phyloP scores from a whole-genome alignment of 2,888 invertebrate species.

The Mesopsocus fuscifrons region DNA sequence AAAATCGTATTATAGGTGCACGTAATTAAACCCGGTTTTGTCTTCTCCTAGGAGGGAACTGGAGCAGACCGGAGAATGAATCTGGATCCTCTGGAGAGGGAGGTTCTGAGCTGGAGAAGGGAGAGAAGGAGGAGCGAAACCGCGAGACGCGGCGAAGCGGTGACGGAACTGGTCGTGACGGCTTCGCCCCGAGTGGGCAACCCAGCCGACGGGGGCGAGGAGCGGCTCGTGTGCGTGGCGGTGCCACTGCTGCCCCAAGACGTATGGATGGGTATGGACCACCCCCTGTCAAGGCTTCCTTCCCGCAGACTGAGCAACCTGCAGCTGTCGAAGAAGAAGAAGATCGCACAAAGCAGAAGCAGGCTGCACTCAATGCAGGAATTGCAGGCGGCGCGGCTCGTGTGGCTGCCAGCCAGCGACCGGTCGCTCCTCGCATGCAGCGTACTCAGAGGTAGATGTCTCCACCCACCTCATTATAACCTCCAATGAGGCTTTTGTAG shows the following conservation, averaged over 20 bases:
- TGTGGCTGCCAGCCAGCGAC: constrained; percentile 15
- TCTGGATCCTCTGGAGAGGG: constrained; percentile 13
- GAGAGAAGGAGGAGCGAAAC: constrained; percentile 38
- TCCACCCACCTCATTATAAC: too few relatives aligned
- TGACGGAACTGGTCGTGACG: constrained; percentile 27
- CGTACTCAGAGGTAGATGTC: constrained; percentile 18
- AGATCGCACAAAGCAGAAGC: constrained; percentile 46
- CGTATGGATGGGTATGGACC: constrained; percentile 59
- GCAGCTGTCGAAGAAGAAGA: constrained; percentile 21
- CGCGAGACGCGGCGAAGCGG: constrained; percentile 25
- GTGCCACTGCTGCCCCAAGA: constrained; percentile 32
- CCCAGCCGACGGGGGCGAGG: constrained; percentile 74
- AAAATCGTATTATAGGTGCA: too few relatives aligned
- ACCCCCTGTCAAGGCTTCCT: constrained; percentile 62
- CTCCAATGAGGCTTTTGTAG: too few relatives aligned
- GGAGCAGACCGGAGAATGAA: too few relatives aligned
- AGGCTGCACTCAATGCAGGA: constrained; percentile 46
- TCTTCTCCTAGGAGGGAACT: too few relatives aligned
- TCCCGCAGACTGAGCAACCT: constrained; percentile 26
- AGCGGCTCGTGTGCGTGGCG: constrained; percentile 22
- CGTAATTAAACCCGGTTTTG: too few relatives aligned
- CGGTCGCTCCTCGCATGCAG: constrained; percentile 18
- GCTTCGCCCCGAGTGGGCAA: constrained; percentile 73
- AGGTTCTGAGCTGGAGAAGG: constrained; percentile 24
- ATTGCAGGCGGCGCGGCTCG: constrained; percentile 29